Conservation (phyloP, 1,140 invertebrate genomes). For the Cydia pomonella region DNA sequence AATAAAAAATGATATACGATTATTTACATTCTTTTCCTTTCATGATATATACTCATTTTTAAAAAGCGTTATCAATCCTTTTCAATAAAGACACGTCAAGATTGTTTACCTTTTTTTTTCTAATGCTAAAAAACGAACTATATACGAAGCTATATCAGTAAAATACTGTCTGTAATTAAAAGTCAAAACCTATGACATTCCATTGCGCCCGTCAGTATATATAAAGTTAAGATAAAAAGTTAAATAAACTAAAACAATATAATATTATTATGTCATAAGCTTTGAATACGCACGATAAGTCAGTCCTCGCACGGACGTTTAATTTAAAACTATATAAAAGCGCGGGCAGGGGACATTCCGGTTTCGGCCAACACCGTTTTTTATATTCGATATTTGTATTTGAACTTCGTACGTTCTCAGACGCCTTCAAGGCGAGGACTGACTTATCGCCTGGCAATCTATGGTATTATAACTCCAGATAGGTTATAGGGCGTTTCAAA, state of each 20-base stretch:
- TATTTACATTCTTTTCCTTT: too few species aligned
- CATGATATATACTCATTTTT: too few species aligned
- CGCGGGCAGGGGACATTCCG: slow-evolving; percentile 25
- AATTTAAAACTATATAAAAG: background rate
- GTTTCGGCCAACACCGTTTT: slow-evolving; percentile 18
- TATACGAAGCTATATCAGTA: background rate
- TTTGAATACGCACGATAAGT: background rate
- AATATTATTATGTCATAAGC: background rate
- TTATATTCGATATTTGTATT: background rate
- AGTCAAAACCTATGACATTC: slow-evolving; percentile 7
- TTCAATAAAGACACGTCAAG: too few species aligned
- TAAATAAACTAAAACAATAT: too few species aligned
- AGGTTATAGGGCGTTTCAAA: too few species aligned
- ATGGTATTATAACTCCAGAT: too few species aligned
- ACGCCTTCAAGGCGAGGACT: slow-evolving; percentile 16
- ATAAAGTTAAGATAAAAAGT: too few species aligned
- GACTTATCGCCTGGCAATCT: slow-evolving; percentile 16
- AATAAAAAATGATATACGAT: too few species aligned
- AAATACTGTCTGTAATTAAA: background rate
- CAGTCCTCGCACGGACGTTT: slow-evolving; percentile 8
- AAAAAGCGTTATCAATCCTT: too few species aligned
- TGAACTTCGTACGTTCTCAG: background rate
- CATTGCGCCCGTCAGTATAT: background rate
- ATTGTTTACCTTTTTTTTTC: too few species aligned
- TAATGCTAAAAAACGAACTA: too few species aligned